Evolutionary conservation across 2,888 invertebrate genomes (phyloP).

Genomic region (Aphidius colemani): DNA sequence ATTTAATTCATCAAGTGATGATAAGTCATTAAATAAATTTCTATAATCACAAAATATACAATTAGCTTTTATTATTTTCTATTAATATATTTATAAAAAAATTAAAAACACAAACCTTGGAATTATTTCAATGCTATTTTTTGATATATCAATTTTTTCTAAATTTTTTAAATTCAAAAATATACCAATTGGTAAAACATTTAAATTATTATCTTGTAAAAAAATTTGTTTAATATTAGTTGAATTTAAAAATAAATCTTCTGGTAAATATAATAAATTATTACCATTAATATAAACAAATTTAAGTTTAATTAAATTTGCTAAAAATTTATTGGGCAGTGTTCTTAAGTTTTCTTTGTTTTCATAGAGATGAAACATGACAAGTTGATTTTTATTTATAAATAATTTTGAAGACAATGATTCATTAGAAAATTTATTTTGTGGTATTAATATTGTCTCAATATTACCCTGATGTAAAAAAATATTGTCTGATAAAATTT

Average conservation of each 20-base stretch:
- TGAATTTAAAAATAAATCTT: slow-evolving; percentile 69
- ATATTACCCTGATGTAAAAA: slow-evolving; percentile 69
- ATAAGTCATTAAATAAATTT: slow-evolving; percentile 54
- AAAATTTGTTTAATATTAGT: slow-evolving; percentile 66
- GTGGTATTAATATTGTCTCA: slow-evolving; percentile 67
- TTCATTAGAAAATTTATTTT: slow-evolving; percentile 66
- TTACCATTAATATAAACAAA: slow-evolving; percentile 66
- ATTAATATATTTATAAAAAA: no score
- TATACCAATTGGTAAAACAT: slow-evolving; percentile 64
- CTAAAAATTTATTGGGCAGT: slow-evolving; percentile 67
- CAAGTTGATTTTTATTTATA: slow-evolving; percentile 63
- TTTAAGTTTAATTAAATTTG: slow-evolving; percentile 65
- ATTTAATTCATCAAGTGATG: slow-evolving; percentile 61
- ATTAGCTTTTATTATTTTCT: no score
- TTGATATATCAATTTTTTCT: slow-evolving; percentile 66
- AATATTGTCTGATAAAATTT: slow-evolving; percentile 66
- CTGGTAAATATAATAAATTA: slow-evolving; percentile 66
- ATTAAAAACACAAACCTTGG: no score
- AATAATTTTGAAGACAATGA: slow-evolving; percentile 69
- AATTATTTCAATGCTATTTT: slow-evolving; percentile 68
- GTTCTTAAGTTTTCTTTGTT: slow-evolving; percentile 62
- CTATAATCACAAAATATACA: no score
- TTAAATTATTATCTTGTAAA: slow-evolving; percentile 70
- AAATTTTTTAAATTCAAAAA: slow-evolving; percentile 66
- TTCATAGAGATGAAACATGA: slow-evolving; percentile 54